Base-by-base conservation (phyloP, 1,140 invertebrate species). In the Aphelenchoides besseyi region DNA sequence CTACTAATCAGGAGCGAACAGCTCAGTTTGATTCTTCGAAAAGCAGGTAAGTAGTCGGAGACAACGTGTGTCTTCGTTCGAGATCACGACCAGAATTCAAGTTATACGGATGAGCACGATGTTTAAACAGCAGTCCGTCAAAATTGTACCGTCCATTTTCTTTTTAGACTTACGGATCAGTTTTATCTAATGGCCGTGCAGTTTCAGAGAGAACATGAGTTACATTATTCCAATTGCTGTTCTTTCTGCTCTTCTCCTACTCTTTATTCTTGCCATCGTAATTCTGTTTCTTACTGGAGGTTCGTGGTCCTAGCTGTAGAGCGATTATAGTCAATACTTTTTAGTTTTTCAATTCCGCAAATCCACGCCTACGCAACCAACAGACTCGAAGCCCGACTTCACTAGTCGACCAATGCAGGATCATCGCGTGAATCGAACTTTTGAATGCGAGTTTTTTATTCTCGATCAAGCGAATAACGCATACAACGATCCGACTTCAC, bases 381-480 rank as follows among this genome's bases (percentile, higher is more conserved):
- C 63, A 26, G 32, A 66, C 3, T 23, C 26, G 12, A 8, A 8
- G 12, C 5, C 5, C 12, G 5, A 59, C 18, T 5, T 33, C 5
- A 59, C 55, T 8, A 18, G 12, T 5, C 55, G 55, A 26, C 63
- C 63, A 29, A 16, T 29, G 16, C 30, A 66, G 36, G 63, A 36
- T 2, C 63, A 66, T 23, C 29, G 30, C n/a, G 32, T 66, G 30
- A 66, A 66, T 66, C 63, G 63, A 30, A 66, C 63, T 18, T 66
- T 66, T 53, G 63, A 66, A 53, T 66, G 63, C 63, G 63, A 66
- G 36, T n/a, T 66, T 8, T 66, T 66, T 3, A 66, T 66, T 53
- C 12, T 32, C 12, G 16, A 66, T 55, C 63, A 66, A 66, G 63
- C 63, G 12, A 66, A 66, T 30, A 33, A 26, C 32, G 63, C 63